Base-by-base conservation (phyloP, 2,888 invertebrate species). In the Ypsolopha sequella region DNA sequence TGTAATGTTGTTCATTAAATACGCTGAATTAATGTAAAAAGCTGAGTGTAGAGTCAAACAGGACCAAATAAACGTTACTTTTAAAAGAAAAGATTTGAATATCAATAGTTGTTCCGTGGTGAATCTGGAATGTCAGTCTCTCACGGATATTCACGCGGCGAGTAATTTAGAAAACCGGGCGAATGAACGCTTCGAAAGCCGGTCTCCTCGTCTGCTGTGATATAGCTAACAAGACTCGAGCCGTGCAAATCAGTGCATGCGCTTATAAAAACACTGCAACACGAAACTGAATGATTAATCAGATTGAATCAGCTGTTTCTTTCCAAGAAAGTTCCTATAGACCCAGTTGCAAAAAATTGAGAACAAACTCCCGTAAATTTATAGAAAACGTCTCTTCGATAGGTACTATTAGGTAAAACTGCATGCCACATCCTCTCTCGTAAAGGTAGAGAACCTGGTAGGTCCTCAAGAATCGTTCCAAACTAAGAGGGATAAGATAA, bases 131-230 rank as follows among this genome's bases (percentile, higher is more conserved):
- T 43, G 36, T 35, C 24, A 2, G 13, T 14, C 4, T 43, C 41
- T 41, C 41, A 33, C 77, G 78, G 73, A 74, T 76, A 24, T 66
- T 69, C 59, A 60, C 57, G 61, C 58, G 64, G 62, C 65, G 62
- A 62, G 64, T 63, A 64, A 60, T 67, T 73, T 75, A 78, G 78
- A 80, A 24, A 80, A 80, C 70, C 76, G 68, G 68, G 63, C 66
- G 68, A 72, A 67, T 71, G 67, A 68, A 24, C 24, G 4, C 24
- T 71, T 69, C 68, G 71, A 72, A 68, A 68, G 68, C 73, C 46
- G 46, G 46, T 34, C 10, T 11, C 46, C 35, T 35, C 33, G 64
- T 65, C 62, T 64, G 56, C 24, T 24, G 24, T 24, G 67, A 60
- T 64, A 56, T 56, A 55, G 59, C 57, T 58, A 58, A 60, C 59